A percentile compares a stretch with the other conserved stretches of the same genome.
phyloP scores from a whole-genome alignment of 2,888 invertebrate genomes.

The Allygus modestus region DNA sequence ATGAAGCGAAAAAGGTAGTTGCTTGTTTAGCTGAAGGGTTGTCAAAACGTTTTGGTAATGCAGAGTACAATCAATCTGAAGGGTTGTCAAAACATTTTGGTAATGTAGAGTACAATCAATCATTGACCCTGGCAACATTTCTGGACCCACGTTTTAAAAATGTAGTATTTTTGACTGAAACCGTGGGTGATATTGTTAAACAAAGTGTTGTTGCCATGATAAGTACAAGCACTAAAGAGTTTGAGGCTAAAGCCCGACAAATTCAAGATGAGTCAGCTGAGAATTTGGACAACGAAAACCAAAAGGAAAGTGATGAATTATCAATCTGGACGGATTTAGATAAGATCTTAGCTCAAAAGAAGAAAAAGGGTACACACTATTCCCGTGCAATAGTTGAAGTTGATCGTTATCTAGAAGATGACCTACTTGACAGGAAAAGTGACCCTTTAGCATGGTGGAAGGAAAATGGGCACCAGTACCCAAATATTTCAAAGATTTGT shows the following conservation, averaged over 20 bases:
- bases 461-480: slow-evolving; percentile 66
- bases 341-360: slow-evolving; percentile 35
- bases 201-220: slow-evolving; percentile 31
- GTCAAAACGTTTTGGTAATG: neutral
- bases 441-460: slow-evolving; percentile 69
- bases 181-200: slow-evolving; percentile 44
- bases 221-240: slow-evolving; percentile 36
- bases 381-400: slow-evolving; percentile 65
- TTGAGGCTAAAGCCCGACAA: neutral
- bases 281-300: neutral
- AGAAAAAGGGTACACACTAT: slow-evolving; percentile 59
- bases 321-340: slow-evolving; percentile 63
- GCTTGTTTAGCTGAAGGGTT: neutral
- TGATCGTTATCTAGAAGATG: slow-evolving; percentile 67
- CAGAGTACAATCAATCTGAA: neutral
- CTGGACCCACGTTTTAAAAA: slow-evolving; percentile 50
- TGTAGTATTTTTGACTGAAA: slow-evolving; percentile 30
- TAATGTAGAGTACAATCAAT: slow-evolving; percentile 34
- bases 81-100: neutral
- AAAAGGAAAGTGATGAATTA: neutral
- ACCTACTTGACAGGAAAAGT: slow-evolving; percentile 61
- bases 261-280: neutral
- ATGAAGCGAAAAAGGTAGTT: slow-evolving; percentile 9
- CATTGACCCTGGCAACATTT: slow-evolving; percentile 21
- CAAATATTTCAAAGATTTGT: slow-evolving; percentile 67